Evolutionary conservation across 2,797 vertebrate species (phyloP), one percentile per base, ranked within the genome.

Genomic region (Lepilemur ruficaudatus): DNA sequence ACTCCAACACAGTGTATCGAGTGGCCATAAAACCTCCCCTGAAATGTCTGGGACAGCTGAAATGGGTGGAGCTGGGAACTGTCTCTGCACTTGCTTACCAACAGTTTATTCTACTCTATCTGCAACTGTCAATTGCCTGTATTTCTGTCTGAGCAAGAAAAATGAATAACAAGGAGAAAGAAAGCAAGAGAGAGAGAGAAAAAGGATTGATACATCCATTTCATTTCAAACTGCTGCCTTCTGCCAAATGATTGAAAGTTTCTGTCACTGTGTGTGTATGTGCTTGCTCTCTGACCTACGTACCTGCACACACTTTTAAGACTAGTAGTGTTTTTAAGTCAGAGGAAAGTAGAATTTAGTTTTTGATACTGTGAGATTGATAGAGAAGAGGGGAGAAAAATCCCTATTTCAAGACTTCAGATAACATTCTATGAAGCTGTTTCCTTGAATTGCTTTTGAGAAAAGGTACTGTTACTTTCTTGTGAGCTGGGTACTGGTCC

Each of bases 321-420:
- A 91, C 17, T 70, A 7, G 48, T 23, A 84, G 43, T 92, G 35
- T 28, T 95, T 96, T 92, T 6, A 43, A 43, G 72, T 72, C 18
- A 79, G 43, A 72, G 28, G 50, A 91, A 87, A 82, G 73, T 48
- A 59, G 35, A 63, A 83, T 90, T 91, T 89, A 38, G 43, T 50
- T 92, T 96, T 80, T 90, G 82, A 96, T 95, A 81, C 65, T 48
- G 38, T 95, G 80, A 96, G 93, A 96, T 65, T 0, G 8, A 78
- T 7, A 81, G 14, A 59, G 38, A 89, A 90, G 13, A 81, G 52
- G 13, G 7, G 18, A 5, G 4, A 35, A 17, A 22, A 15, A 65
- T 22, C 9, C 32, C 91, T 75, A 57, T 86, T 96, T 96, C 48
- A 82, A 80, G 57, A 65, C 52, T 86, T 18, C 22, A 43, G 72